phyloP scores from a whole-genome alignment of 2,797 vertebrate genomes.

The Rhinophrynus dorsalis region DNA sequence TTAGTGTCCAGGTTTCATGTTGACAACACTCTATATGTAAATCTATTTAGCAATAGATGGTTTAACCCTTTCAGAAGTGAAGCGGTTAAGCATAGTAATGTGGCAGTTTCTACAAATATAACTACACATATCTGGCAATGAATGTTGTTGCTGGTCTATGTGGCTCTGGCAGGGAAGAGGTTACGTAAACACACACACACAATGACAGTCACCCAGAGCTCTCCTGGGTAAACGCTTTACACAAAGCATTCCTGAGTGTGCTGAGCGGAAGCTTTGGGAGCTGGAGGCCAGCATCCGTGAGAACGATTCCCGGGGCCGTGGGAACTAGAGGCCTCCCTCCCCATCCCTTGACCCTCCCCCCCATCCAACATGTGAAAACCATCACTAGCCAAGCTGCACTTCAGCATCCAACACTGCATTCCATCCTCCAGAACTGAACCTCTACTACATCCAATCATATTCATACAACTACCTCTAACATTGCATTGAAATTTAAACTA shows the following conservation, averaged over 20 bases:
- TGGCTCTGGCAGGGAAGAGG: constrained; percentile 1
- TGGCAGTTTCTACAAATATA: too few relatives aligned
- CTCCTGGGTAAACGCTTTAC: constrained; percentile 3
- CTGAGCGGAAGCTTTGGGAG: constrained; percentile 28
- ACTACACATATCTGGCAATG: not conserved
- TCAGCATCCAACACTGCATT: too few relatives aligned
- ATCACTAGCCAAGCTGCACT: not conserved
- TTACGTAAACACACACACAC: constrained; percentile 33
- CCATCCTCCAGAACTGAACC: too few relatives aligned
- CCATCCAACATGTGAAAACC: not conserved
- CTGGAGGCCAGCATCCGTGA: constrained; percentile 16
- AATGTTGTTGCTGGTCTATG: not conserved
- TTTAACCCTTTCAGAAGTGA: too few relatives aligned
- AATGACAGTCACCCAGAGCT: constrained; percentile 22
- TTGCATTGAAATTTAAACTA: too few relatives aligned
- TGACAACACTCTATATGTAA: too few relatives aligned
- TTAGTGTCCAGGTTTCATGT: too few relatives aligned
- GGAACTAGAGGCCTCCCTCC: constrained; percentile 16
- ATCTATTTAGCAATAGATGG: too few relatives aligned
- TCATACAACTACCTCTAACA: too few relatives aligned
- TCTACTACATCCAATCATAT: too few relatives aligned
- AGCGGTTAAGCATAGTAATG: too few relatives aligned
- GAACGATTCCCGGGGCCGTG: constrained; percentile 20
- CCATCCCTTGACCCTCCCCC: not conserved
- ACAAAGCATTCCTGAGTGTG: constrained; percentile 38